phyloP scores from a whole-genome alignment of 2,797 vertebrate species.

The Hephaestus fuliginosus region DNA sequence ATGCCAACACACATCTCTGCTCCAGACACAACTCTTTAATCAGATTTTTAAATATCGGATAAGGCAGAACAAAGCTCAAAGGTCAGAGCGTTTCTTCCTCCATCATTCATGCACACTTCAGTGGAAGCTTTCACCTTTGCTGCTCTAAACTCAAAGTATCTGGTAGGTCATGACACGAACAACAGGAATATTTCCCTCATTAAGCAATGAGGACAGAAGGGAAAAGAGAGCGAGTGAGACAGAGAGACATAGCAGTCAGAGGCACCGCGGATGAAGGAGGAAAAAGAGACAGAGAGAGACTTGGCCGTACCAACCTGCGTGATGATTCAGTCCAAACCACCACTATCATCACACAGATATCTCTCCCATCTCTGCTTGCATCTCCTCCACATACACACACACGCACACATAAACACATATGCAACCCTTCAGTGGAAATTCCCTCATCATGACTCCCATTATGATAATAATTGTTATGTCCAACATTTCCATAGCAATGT shows the following conservation, averaged over 20 bases:
- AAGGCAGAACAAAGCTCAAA: background rate
- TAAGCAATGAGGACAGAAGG: background rate
- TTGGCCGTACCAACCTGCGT: constrained; percentile 52
- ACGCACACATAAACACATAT: background rate
- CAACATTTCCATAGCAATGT: constrained; percentile 72
- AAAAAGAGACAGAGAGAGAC: constrained; percentile 13
- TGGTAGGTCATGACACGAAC: background rate
- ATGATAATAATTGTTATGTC: constrained; percentile 72
- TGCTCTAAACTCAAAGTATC: constrained; percentile 3
- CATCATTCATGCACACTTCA: background rate
- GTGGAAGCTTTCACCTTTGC: constrained; percentile 7
- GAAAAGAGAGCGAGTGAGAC: background rate
- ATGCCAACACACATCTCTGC: background rate
- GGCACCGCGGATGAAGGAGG: constrained; percentile 16
- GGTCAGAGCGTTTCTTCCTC: background rate
- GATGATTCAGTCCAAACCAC: constrained; percentile 57
- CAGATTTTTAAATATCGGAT: background rate
- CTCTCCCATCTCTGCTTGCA: constrained; percentile 47
- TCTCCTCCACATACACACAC: constrained; percentile 17
- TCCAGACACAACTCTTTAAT: background rate
- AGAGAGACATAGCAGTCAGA: background rate
- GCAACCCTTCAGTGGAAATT: constrained; percentile 69
- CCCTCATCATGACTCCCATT: constrained; percentile 65
- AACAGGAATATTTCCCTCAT: constrained; percentile 27
- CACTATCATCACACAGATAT: constrained; percentile 59